Base-by-base conservation (phyloP, 2,888 invertebrate genomes). In the Rhagium mordax region DNA sequence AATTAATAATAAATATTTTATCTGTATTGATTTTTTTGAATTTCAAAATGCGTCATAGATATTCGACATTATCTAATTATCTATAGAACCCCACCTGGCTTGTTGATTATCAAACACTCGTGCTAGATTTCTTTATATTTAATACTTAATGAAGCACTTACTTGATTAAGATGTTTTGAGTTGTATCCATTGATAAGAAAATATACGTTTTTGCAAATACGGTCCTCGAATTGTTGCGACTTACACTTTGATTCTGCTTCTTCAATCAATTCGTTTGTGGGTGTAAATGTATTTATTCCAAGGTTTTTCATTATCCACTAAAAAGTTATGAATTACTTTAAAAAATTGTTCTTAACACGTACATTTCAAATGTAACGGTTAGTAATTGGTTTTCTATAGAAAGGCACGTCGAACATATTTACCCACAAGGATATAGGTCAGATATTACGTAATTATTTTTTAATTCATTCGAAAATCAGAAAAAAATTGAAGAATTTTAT, bases 111-210 rank as follows among this genome's bases (percentile, higher is more conserved):
- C n/a, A n/a, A 41, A 41, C 41, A 33, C 10, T 33, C 13, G n/a
- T 13, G 4, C 5, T 41, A 41, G 2, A 3, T n/a, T 41, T n/a
- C 1, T 41, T n/a, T 13, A 41, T 41, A 13, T 3, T 33, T 33
- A 13, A 13, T 13, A 41, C 10, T 13, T 13, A 2, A 13, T 13
- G 41, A 41, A n/a, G 5, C 3, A 41, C 51, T 85, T 88, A 91
- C 91, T 84, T 87, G 82, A 81, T 91, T 90, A 20, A 90, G 87
- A 82, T 93, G 90, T 16, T 87, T 87, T 55, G 89, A 88, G 81
- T 92, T 91, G 83, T 89, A 91, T 13, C 94, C 94, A 6, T 89
- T 90, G 2, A 95, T 79, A 5, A 94, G 85, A 84, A 94, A 94
- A 15, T 94, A 83, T 0, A 92, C 85, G 82, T 93, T 93, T 53